phyloP scores from a whole-genome alignment of 2,113 vertebrate species.

The Catharus bicknelli region DNA sequence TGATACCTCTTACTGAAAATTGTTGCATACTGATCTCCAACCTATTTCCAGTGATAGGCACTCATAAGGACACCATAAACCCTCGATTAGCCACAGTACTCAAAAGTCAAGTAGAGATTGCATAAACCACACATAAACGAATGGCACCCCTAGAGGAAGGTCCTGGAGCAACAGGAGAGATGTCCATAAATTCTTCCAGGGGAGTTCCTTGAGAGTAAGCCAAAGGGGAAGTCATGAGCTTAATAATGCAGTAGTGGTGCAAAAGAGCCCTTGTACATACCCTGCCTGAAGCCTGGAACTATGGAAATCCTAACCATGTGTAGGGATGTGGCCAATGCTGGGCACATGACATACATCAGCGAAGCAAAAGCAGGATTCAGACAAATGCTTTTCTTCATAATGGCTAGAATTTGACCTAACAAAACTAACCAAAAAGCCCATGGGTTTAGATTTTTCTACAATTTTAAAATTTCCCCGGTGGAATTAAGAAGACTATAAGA shows the following conservation, averaged over 20 bases:
- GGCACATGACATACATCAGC: neutral
- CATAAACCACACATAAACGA: neutral
- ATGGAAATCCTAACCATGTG: neutral
- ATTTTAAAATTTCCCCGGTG: neutral
- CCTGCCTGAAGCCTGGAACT: neutral
- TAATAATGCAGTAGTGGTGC: neutral
- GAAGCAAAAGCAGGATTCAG: neutral
- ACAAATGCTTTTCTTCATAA: neutral
- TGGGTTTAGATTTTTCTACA: neutral
- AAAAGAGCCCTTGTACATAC: neutral
- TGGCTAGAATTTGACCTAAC: neutral
- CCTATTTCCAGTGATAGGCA: neutral
- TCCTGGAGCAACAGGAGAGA: neutral
- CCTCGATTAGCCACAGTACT: accelerated
- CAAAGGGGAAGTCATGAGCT: neutral
- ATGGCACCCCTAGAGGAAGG: neutral
- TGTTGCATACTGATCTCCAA: neutral
- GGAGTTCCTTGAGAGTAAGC: neutral
- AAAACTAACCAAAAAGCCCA: neutral
- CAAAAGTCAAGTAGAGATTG: neutral
- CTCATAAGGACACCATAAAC: neutral
- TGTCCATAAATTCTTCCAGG: neutral
- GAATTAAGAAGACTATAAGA: neutral
- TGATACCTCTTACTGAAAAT: neutral
- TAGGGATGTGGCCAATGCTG: neutral